phyloP scores from a whole-genome alignment of 2,113 vertebrate genomes.

The Cryptomyrus ogoouensis region DNA sequence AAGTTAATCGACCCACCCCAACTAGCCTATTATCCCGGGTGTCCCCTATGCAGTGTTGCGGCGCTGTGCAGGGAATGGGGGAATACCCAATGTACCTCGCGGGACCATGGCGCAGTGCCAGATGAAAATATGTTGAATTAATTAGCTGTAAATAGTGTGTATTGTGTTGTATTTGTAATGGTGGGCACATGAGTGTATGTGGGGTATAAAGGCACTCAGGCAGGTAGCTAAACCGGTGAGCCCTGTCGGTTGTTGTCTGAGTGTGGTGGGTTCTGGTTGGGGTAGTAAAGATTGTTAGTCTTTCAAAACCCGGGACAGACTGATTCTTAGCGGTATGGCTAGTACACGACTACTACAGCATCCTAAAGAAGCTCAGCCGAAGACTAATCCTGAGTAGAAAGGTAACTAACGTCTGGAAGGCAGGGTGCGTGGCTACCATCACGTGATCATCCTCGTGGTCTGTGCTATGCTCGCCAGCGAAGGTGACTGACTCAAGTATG shows the following conservation, averaged over 20 bases:
- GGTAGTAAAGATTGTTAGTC: no score
- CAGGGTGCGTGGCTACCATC: neutral
- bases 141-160: neutral
- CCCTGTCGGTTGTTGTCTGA: neutral
- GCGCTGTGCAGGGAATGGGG: neutral
- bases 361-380: no score
- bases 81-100: neutral
- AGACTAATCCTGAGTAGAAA: no score
- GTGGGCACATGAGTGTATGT: neutral
- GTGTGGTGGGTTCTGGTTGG: neutral
- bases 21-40: no score
- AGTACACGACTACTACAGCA: no score
- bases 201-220: neutral
- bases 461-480: neutral
- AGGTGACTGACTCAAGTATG: neutral
- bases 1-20: no score
- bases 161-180: neutral
- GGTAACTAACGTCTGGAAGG: no score
- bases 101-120: neutral
- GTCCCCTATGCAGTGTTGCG: no score
- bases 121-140: neutral
- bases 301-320: no score
- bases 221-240: neutral
- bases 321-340: no score
- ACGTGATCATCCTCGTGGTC: neutral